Base-by-base conservation (phyloP, 2,113 vertebrate species). In the Shinisaurus crocodilurus region DNA sequence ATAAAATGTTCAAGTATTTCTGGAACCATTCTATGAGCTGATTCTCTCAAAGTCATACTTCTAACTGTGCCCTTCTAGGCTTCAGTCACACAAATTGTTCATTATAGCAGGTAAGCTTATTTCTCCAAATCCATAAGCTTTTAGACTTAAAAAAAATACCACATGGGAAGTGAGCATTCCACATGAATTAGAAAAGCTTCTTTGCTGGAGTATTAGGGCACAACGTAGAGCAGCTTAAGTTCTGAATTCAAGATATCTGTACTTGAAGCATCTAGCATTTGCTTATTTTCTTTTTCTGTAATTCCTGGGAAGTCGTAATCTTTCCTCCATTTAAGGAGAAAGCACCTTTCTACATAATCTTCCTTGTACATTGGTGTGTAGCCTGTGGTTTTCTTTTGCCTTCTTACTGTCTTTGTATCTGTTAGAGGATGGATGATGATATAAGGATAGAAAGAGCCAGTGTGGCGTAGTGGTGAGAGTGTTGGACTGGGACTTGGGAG, bases 51-150 rank as follows among this genome's bases (percentile, higher is more conserved):
- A 94, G 65, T 89, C 86, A 50, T 9, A 4, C n/a, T 92, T 89
- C 18, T 83, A 76, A 57, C 83, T 89, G 13, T n/a, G 20, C 0
- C 9, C 6, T 54, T 60, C 13, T 67, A 50, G 40, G 18, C 29
- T 63, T 90, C 94, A 93, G 91, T 67, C 43, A 32, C 50, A 18
- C 83, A 12, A 20, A 69, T 91, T 92, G 91, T 34, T 88, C 91
- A 76, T 23, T 76, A 29, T 63, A 67, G 32, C 0, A 6, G 79
- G 37, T 72, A 89, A 89, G 13, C 40, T 29, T 90, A 27, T 85
- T 94, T 91, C 15, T 45, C 85, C 37, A 57, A 88, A 88, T 82
- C 54, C 10, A 10, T 3, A 40, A 89, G 40, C 69, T 57, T 90
- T 43, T 3, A n/a, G 88, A n/a, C 72, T 50, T 90, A 37, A 65